Base-by-base conservation (phyloP, 2,888 invertebrate genomes). In the Eupithecia insigniata region DNA sequence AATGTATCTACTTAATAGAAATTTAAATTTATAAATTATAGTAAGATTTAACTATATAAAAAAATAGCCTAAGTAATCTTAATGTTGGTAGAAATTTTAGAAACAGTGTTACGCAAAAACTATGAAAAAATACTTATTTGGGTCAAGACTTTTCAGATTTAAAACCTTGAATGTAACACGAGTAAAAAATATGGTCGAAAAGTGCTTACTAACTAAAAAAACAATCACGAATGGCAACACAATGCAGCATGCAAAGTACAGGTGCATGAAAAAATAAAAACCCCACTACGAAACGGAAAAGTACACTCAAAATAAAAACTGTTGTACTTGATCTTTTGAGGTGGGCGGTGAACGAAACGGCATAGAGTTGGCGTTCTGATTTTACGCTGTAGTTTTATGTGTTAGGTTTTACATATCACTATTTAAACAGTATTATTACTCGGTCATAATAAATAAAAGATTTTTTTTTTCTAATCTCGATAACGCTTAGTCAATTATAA, bases 271-370 rank as follows among this genome's bases (percentile, higher is more conserved):
- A 89, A 88, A 91, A 89, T 85, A 82, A 88, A 87, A 62, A 34
- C n/a, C 34, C 80, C 78, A 78, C 74, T 79, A 82, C 79, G 74
- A 82, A 88, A 86, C 89, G 90, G 89, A 91, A 90, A 89, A 89
- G 88, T 88, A 86, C 85, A 87, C 82, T 87, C 85, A 84, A 82
- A 89, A 91, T 90, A 90, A 92, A 91, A 92, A 92, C 85, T 87
- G 81, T 83, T 82, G 89, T 87, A 91, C 92, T 92, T 91, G 91
- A 91, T 92, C 91, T 91, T 92, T 90, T 89, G 88, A 82, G 81
- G 81, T 86, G 82, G 84, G 85, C 80, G 82, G 79, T 72, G 76
- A 77, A 70, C 69, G 74, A 82, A 77, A 83, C 77, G 80, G 36
- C 14, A 36, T 22, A 36, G 64, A 64, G 64, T 14, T 26, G 30